These are phyloP conservation scores for Upupa epops DNA, from an alignment of 2,113 vertebrate genomes.

Conservation along the genomic window DNA sequence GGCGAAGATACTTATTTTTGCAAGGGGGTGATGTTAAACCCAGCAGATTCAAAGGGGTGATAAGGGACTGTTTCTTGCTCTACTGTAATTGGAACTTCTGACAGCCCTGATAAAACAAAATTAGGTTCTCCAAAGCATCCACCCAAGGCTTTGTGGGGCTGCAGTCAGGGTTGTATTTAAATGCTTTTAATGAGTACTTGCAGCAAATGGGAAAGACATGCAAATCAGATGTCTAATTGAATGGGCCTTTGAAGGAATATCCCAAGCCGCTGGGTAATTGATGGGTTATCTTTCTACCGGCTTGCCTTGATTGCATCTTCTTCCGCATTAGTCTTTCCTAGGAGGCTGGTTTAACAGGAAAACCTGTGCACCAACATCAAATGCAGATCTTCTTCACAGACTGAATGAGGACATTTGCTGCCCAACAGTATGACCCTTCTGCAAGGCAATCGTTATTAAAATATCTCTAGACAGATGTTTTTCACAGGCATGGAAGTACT, in stretches of 20 bases:
- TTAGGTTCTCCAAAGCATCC: conserved; percentile 65
- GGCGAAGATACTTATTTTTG: conserved; percentile 41
- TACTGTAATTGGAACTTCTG: conserved; percentile 63
- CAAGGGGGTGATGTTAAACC: conserved; percentile 30
- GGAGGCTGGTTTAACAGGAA: conserved; percentile 66
- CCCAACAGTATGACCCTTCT: not conserved
- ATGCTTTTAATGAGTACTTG: conserved; percentile 65
- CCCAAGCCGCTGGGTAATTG: conserved; percentile 67
- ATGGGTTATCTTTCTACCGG: conserved; percentile 59
- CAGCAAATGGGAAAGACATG: conserved; percentile 70
- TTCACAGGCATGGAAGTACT: conserved; percentile 18
- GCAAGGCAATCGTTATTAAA: conserved; percentile 11
- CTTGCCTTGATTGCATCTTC: conserved; percentile 57
- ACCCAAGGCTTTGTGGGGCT: conserved; percentile 65
- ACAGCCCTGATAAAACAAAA: conserved; percentile 65
- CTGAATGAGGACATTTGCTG: not conserved
- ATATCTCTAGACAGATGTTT: conserved; percentile 4
- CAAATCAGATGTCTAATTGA: conserved; percentile 69
- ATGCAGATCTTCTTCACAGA: not conserved
- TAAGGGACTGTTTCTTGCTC: conserved; percentile 56
- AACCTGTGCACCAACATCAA: conserved; percentile 1
- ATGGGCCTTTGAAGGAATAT: conserved; percentile 70
- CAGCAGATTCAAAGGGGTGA: conserved; percentile 44
- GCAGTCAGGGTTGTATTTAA: conserved; percentile 66
- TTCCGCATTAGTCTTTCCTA: conserved; percentile 49